Evolutionary conservation across 1,140 invertebrate species (phyloP).

Genomic region (Eupristina koningsbergeri): DNA sequence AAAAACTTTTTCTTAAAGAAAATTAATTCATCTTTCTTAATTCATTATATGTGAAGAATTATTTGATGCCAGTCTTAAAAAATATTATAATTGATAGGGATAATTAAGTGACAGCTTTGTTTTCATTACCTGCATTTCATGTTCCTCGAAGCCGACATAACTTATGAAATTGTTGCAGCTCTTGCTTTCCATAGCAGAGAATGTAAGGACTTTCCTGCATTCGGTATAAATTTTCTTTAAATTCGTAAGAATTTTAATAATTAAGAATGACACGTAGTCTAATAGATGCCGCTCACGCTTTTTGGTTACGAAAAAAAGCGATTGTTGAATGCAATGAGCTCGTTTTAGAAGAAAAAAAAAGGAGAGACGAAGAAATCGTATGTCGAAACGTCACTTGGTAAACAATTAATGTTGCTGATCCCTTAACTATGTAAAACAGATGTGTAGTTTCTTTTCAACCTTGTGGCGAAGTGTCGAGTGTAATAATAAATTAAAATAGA

Average conservation of each 20-base stretch:
- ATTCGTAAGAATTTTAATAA: conserved; percentile 45
- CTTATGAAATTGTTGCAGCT: conserved; percentile 74
- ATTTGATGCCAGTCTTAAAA: background rate
- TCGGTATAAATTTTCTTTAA: conserved; percentile 51
- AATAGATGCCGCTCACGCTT: conserved; percentile 1
- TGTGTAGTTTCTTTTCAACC: background rate
- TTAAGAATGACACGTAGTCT: background rate
- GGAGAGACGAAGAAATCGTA: conserved; percentile 20
- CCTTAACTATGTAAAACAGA: background rate
- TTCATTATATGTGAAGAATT: background rate
- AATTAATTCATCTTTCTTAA: background rate
- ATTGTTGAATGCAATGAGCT: conserved; percentile 8
- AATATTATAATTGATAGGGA: conserved; percentile 13
- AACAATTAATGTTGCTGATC: conserved; percentile 36
- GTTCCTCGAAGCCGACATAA: conserved; percentile 73
- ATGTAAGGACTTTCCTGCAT: conserved; percentile 49
- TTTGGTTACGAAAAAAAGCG: conserved; percentile 9
- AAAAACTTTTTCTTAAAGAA: background rate
- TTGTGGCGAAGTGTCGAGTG: background rate
- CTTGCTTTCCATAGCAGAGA: conserved; percentile 69
- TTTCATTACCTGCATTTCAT: conserved; percentile 69
- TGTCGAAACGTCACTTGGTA: conserved; percentile 44
- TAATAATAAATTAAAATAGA: background rate
- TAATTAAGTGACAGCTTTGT: background rate
- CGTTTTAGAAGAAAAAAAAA: background rate